Conservation (phyloP, 2,797 vertebrate species). For the Halcyon badia region DNA sequence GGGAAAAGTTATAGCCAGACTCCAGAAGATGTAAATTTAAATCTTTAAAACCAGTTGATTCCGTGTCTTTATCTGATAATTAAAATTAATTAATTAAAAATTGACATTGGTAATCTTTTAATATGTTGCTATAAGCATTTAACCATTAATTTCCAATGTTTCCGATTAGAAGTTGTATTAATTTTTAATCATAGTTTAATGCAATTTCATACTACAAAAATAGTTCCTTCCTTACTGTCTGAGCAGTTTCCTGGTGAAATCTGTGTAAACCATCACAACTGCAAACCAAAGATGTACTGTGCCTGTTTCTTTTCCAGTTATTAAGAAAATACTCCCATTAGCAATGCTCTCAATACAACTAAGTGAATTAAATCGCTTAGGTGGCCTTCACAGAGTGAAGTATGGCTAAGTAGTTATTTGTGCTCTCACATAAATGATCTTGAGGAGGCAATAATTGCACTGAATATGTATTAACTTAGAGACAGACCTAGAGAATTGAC, state of each 20-base stretch:
- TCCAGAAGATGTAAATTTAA: not conserved
- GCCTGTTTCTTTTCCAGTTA: not conserved
- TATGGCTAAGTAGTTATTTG: constrained; percentile 24
- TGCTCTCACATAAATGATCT: not conserved
- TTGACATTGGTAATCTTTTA: not conserved
- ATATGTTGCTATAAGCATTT: not conserved
- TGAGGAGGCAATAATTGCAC: not conserved
- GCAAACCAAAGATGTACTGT: not conserved
- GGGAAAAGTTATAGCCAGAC: not conserved
- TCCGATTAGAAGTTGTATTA: not conserved
- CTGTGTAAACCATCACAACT: not conserved
- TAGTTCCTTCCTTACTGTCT: not conserved
- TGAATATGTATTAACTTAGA: not conserved
- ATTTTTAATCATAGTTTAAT: constrained; percentile 41
- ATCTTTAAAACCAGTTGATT: not conserved
- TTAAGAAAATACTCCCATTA: no score
- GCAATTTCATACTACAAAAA: not conserved
- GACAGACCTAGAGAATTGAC: not conserved
- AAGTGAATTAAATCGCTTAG: not conserved
- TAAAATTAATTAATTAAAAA: constrained; percentile 38
- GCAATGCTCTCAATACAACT: not conserved
- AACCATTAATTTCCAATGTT: constrained; percentile 16
- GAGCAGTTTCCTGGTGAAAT: not conserved
- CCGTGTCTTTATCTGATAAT: not conserved
- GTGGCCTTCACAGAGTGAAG: not conserved